A percentile compares a stretch with the other conserved stretches of the same genome.
These are phyloP conservation scores for Sarotherodon lohbergeri DNA, from an alignment of 2,113 vertebrate species.

Conservation along the genomic window DNA sequence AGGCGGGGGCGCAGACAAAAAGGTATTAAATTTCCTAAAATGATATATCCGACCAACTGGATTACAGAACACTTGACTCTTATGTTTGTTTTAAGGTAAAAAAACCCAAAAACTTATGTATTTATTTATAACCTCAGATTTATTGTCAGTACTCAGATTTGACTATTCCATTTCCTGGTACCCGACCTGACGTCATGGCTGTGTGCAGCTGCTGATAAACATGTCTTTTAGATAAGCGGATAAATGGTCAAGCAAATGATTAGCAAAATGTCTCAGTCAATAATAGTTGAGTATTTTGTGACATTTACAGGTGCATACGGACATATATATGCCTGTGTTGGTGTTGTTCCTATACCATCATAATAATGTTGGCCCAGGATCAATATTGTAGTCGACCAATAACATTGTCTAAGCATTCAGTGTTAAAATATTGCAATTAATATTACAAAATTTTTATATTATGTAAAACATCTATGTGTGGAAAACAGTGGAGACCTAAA, in stretches of 20 bases:
- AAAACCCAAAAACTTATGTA: background rate
- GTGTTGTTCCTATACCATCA: background rate
- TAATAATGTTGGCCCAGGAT: background rate
- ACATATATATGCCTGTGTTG: background rate
- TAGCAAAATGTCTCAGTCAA: background rate
- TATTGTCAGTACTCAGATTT: background rate
- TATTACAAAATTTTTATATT: background rate
- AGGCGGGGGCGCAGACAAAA: constrained; percentile 37
- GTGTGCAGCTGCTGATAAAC: background rate
- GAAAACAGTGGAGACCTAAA: background rate
- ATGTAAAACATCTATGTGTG: background rate
- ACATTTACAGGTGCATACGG: background rate
- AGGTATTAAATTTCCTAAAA: constrained; percentile 46
- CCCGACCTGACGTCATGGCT: background rate
- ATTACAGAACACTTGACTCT: background rate
- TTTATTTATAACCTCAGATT: background rate
- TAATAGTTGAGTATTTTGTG: background rate
- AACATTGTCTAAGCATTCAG: background rate
- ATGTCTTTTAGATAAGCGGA: background rate
- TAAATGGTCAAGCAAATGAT: background rate
- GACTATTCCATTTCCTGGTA: background rate
- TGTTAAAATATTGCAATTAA: background rate
- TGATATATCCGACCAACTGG: constrained; percentile 24
- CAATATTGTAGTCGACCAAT: background rate
- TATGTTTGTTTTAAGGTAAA: background rate